Base-by-base conservation (phyloP, 2,797 vertebrate species). In the Echeneis naucrates region DNA sequence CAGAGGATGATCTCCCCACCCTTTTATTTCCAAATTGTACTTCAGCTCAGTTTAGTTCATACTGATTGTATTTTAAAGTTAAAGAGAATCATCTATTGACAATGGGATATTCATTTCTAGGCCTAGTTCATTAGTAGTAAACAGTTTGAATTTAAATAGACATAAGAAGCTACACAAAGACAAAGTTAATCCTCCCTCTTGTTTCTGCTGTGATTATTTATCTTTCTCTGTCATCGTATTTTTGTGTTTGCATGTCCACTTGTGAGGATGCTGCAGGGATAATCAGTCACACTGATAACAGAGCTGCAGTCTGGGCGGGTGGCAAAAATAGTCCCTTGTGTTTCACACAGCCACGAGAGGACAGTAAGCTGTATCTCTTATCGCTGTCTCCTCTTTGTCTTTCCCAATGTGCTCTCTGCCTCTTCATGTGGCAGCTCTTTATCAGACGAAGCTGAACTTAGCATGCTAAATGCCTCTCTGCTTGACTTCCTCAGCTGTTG, bases 291-390 rank as follows among this genome's bases (percentile, higher is more conserved):
- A 84, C 82, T 73, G 65, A 84, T 81, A 85, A 71, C 67, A 38
- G 35, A 17, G 47, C 38, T 62, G 44, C 24, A 42, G 68, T 30
- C 52, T 42, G 67, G 65, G 64, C 0, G 0, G 62, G 4, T 30
- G 48, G 27, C 83, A 84, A 77, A 88, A 89, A 92, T 89, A 89
- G 85, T 23, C 68, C 45, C 73, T 56, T 44, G 40, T 50, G 59
- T 40, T 45, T 69, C 72, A 81, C 77, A 82, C 66, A 76, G 35
- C 51, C 77, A 38, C 21, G 9, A 75, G 42, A 78, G 78, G 76
- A 83, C 45, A 86, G 65, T 38, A 30, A 32, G 32, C 44, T 50
- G 16, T 47, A 32, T n/a, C 33, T 76, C 50, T 83, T 85, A 89
- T 90, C 87, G 38, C 32, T 0, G 45, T 65, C 78, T 58, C 59